Conservation (phyloP, 2,797 vertebrate genomes). For the Botia almorhae region DNA sequence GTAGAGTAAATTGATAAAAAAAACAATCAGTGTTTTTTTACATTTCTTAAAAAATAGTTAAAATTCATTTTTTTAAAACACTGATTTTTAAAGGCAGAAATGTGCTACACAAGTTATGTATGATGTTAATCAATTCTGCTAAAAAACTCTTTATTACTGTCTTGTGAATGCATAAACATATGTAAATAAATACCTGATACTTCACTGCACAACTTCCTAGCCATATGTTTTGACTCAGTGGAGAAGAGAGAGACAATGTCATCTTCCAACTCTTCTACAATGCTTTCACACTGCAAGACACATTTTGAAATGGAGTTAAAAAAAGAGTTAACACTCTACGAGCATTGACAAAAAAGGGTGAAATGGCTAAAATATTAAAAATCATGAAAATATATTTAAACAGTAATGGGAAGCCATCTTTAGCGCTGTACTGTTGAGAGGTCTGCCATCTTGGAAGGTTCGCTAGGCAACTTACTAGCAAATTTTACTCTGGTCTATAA, state of each 20-base stretch:
- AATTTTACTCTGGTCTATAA: slow-evolving; percentile 13
- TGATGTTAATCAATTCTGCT: background rate
- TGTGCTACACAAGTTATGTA: background rate
- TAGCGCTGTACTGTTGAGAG: slow-evolving; percentile 13
- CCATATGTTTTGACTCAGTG: slow-evolving; percentile 74
- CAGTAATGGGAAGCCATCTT: slow-evolving; percentile 53
- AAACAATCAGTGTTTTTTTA: too few relatives aligned
- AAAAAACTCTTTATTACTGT: background rate
- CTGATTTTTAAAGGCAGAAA: background rate
- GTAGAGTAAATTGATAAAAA: too few relatives aligned
- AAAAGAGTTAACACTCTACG: background rate
- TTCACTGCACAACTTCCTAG: slow-evolving; percentile 84
- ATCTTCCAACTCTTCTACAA: slow-evolving; percentile 90
- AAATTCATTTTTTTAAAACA: background rate
- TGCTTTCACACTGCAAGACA: slow-evolving; percentile 81
- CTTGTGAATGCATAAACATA: background rate
- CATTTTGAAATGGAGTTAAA: slow-evolving; percentile 45
- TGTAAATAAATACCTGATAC: slow-evolving; percentile 83
- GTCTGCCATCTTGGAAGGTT: slow-evolving; percentile 56
- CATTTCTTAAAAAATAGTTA: too few relatives aligned
- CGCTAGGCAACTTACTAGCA: slow-evolving; percentile 2
- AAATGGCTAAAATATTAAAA: slow-evolving; percentile 3
- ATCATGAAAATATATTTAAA: slow-evolving; percentile 31
- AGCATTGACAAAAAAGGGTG: background rate
- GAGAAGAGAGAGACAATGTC: slow-evolving; percentile 84